Percentiles rank a stretch among this genome's conserved stretches.
Evolutionary conservation across 1,140 invertebrate genomes (phyloP).

Genomic region (Euglossa dilemma): DNA sequence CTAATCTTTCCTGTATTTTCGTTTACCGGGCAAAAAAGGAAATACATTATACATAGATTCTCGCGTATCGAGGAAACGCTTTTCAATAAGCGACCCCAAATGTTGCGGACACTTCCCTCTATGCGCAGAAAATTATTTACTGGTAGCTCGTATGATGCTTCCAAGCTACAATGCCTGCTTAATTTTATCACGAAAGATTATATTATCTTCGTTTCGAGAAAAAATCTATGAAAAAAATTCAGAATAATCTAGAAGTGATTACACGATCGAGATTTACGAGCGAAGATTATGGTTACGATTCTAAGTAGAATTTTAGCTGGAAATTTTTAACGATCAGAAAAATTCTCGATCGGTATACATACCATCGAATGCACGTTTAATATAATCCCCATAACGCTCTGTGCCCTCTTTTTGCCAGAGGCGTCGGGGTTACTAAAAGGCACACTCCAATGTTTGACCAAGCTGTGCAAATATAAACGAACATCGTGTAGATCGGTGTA

Average conservation of each 20-base stretch:
- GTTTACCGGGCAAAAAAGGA: neutral
- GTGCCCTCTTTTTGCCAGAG: conserved; percentile 73
- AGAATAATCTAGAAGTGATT: no score
- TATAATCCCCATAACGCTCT: conserved; percentile 71
- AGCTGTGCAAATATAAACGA: conserved; percentile 80
- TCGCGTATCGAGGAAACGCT: neutral
- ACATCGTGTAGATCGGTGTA: conserved; percentile 71
- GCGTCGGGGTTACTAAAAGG: conserved; percentile 77
- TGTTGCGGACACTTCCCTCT: neutral
- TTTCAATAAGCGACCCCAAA: neutral
- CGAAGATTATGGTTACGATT: no score
- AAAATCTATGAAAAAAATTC: neutral
- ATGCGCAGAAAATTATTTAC: neutral
- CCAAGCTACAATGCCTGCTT: no score
- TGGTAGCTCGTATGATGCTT: no score
- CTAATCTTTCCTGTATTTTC: conserved; percentile 1
- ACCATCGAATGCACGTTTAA: conserved; percentile 32
- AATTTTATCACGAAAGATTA: neutral
- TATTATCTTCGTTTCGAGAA: neutral
- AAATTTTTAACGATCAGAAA: conserved; percentile 1
- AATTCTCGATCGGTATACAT: conserved; percentile 14
- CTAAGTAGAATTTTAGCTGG: no score
- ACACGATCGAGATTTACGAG: no score
- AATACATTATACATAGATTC: conserved; percentile 20
- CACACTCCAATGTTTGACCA: conserved; percentile 80